These are phyloP conservation scores for Coreius guichenoti DNA, from an alignment of 2,797 vertebrate species.

Conservation along the genomic window DNA sequence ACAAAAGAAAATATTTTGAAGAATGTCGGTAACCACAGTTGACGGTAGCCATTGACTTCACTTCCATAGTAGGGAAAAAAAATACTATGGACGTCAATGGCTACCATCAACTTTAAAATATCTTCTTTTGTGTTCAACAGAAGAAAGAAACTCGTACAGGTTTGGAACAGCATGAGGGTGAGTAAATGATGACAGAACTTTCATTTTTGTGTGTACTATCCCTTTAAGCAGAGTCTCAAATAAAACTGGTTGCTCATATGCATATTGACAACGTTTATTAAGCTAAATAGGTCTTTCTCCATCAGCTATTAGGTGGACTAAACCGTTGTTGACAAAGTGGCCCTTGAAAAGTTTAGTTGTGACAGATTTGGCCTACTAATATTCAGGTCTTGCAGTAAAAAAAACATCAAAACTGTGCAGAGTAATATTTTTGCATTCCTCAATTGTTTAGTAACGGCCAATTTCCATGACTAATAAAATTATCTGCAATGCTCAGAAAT, in stretches of 20 bases:
- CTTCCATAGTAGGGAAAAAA: no score
- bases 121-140: no score
- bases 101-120: no score
- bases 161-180: no score
- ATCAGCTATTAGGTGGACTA: neutral
- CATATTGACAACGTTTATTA: neutral
- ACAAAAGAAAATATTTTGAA: no score
- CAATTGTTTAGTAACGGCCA: neutral
- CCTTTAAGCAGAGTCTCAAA: neutral
- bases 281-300: neutral
- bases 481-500: conserved; percentile 38
- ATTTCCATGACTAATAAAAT: conserved; percentile 53
- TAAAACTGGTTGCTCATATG: neutral
- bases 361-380: neutral
- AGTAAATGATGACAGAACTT: no score
- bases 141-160: no score
- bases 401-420: neutral
- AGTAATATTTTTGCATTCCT: neutral
- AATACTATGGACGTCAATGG: no score
- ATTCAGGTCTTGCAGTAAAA: neutral
- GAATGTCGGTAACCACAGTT: no score
- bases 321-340: neutral
- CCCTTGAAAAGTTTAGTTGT: neutral
- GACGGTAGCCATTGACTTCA: no score
- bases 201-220: no score